phyloP scores from a whole-genome alignment of 2,888 invertebrate species.

The Amphipoea lucens region DNA sequence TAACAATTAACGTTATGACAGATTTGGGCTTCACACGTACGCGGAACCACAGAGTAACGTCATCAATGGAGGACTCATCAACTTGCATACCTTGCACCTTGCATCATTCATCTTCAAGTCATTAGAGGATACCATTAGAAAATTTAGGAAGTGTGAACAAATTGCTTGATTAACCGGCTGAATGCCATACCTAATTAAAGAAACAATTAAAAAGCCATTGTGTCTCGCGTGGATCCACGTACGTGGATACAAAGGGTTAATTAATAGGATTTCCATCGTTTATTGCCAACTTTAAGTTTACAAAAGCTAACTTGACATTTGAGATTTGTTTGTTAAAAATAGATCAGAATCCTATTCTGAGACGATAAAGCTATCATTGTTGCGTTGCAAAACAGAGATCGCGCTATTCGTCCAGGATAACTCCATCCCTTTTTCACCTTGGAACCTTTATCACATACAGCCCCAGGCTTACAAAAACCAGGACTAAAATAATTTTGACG shows the following conservation, averaged over 20 bases:
- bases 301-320: background rate
- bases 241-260: background rate
- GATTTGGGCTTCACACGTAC: slow-evolving; percentile 72
- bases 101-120: background rate
- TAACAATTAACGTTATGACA: slow-evolving; percentile 75
- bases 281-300: background rate
- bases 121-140: background rate
- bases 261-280: background rate
- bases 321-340: background rate
- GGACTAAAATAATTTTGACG: background rate
- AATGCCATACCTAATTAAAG: background rate
- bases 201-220: background rate
- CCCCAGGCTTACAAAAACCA: background rate
- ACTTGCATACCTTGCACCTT: background rate
- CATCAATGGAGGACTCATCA: slow-evolving; percentile 11
- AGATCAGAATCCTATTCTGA: background rate
- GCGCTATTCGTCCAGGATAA: background rate
- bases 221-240: background rate
- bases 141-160: background rate
- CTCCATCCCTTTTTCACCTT: background rate
- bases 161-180: background rate
- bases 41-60: slow-evolving; percentile 36
- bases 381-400: background rate
- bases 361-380: too few relatives aligned
- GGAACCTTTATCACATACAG: background rate